Conservation (phyloP, 1,140 invertebrate genomes). For the Scaptomyza graminum region DNA sequence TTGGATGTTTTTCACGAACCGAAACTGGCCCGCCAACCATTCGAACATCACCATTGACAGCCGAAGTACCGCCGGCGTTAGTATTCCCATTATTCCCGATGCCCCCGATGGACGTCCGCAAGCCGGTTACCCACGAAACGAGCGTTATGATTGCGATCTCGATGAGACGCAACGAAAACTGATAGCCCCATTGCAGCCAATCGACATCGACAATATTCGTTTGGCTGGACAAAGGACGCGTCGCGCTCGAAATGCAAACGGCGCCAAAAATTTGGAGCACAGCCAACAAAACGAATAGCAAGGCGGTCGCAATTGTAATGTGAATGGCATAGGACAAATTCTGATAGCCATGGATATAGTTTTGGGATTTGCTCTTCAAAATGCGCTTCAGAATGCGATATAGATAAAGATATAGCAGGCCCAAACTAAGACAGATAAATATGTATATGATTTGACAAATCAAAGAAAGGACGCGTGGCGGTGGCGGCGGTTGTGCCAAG, state of each 20-base stretch:
- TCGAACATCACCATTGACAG: conserved; percentile 44
- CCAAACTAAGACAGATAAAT: conserved; percentile 90
- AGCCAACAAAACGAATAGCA: conserved; percentile 92
- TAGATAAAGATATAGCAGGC: conserved; percentile 92
- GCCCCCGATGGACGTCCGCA: conserved; percentile 85
- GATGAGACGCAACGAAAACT: conserved; percentile 91
- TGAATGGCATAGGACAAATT: conserved; percentile 92
- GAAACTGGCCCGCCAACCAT: conserved; percentile 25
- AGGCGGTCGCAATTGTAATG: conserved; percentile 92
- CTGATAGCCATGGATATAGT: conserved; percentile 88
- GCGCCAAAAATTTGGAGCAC: conserved; percentile 91
- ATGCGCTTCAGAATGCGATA: conserved; percentile 89
- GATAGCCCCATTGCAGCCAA: conserved; percentile 96
- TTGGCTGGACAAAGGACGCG: conserved; percentile 68
- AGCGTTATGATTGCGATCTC: conserved; percentile 93
- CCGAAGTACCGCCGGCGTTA: neutral
- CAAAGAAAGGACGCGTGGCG: conserved; percentile 87
- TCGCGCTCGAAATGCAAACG: conserved; percentile 84
- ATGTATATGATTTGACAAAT: conserved; percentile 93
- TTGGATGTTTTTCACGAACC: conserved; percentile 84
- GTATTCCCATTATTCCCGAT: conserved; percentile 10
- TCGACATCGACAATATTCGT: conserved; percentile 81
- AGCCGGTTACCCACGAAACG: conserved; percentile 92
- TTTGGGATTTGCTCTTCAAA: conserved; percentile 87
- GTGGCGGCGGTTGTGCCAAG: conserved; percentile 52